Evolutionary conservation across 1,140 invertebrate genomes (phyloP).

Genomic region (Calycopis cecrops): DNA sequence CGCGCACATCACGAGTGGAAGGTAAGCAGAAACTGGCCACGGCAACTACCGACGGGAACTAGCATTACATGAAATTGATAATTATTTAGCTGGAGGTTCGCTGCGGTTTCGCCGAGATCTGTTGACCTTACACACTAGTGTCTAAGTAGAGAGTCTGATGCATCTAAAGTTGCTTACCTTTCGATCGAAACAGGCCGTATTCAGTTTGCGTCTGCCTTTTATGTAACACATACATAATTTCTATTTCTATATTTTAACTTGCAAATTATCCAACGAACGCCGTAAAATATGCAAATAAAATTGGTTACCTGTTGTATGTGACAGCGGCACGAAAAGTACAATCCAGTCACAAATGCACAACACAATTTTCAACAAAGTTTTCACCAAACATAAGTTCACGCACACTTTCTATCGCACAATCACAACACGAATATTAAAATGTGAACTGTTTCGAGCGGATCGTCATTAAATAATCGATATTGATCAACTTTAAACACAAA

Average conservation of each 20-base stretch:
- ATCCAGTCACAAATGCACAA: constrained; percentile 4
- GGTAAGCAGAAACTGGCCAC: too few relatives aligned
- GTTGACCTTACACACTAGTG: too few relatives aligned
- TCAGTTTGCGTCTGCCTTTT: neutral
- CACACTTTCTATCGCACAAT: constrained; percentile 4
- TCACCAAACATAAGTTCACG: constrained; percentile 6
- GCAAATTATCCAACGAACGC: neutral
- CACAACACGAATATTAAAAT: constrained; percentile 2
- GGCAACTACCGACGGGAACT: too few relatives aligned
- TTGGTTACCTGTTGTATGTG: neutral
- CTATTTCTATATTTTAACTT: constrained; percentile 1
- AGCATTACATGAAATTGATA: too few relatives aligned
- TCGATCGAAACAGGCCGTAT: too few relatives aligned
- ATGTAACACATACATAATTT: constrained; percentile 7
- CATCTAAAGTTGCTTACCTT: too few relatives aligned
- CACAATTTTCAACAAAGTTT: constrained; percentile 6
- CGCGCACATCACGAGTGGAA: too few relatives aligned
- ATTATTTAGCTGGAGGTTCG: too few relatives aligned
- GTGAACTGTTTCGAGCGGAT: neutral
- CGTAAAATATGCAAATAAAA: neutral
- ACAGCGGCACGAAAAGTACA: neutral
- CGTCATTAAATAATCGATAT: constrained; percentile 2
- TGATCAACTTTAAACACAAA: constrained; percentile 8
- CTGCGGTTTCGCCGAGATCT: too few relatives aligned
- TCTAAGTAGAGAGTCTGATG: too few relatives aligned